These are phyloP conservation scores for Phrynosoma platyrhinos DNA, from an alignment of 2,113 vertebrate genomes.

Conservation along the genomic window DNA sequence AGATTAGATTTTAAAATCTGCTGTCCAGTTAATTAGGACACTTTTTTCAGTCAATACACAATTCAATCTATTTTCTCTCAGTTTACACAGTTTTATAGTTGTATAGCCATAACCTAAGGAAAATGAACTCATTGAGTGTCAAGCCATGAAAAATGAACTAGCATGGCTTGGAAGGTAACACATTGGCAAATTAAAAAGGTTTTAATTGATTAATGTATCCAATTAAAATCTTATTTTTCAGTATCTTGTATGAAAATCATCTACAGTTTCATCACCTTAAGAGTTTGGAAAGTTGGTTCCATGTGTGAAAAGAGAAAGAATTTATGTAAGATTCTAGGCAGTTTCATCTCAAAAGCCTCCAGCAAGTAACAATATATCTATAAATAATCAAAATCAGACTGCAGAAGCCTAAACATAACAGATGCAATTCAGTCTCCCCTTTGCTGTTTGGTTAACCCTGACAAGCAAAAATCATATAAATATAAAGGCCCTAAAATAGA, in stretches of 20 bases:
- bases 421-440: neutral
- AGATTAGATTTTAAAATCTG: neutral
- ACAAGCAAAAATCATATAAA: neutral
- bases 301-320: neutral
- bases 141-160: too few relatives aligned
- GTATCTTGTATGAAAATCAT: neutral
- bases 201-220: neutral
- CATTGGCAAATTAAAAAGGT: neutral
- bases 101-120: too few relatives aligned
- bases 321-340: neutral
- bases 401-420: neutral
- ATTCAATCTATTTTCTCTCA: too few relatives aligned
- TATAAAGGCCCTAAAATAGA: neutral
- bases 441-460: neutral
- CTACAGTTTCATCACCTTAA: neutral
- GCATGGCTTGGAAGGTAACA: too few relatives aligned
- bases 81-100: too few relatives aligned
- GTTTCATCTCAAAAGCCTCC: neutral
- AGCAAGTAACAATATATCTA: neutral
- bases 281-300: neutral
- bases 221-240: neutral
- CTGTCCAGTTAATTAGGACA: neutral
- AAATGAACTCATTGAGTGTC: too few relatives aligned
- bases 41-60: neutral
- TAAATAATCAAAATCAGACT: conserved; percentile 9